Evolutionary conservation across 2,888 invertebrate species (phyloP).

Genomic region (Noctua janthina): DNA sequence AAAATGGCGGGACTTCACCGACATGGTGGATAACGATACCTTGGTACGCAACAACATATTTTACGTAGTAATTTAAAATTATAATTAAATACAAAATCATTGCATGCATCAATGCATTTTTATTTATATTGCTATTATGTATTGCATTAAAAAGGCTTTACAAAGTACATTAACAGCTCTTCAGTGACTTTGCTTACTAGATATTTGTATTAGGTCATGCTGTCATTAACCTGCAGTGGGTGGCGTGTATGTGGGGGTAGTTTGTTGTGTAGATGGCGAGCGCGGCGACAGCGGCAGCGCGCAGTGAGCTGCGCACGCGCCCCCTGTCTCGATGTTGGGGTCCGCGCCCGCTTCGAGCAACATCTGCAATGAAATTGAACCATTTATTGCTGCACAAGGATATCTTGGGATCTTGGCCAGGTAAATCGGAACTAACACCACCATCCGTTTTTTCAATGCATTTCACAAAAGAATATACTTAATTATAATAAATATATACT

Average conservation of each 20-base stretch:
- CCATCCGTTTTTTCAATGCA: neutral
- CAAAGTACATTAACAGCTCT: neutral
- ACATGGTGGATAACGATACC: neutral
- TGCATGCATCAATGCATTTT: neutral
- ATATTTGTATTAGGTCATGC: neutral
- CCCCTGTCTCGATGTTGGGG: slow-evolving; percentile 95
- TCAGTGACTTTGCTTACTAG: neutral
- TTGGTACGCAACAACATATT: neutral
- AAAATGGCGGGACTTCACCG: neutral
- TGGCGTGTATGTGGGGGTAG: slow-evolving; percentile 80
- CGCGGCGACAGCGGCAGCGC: slow-evolving; percentile 83
- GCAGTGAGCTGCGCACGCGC: slow-evolving; percentile 83
- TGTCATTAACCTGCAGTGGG: slow-evolving; percentile 83
- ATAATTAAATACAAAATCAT: neutral
- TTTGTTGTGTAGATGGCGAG: slow-evolving; percentile 74
- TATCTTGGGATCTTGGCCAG: neutral
- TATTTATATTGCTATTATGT: neutral
- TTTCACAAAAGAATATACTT: too few species aligned
- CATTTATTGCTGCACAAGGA: neutral
- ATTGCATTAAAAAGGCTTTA: neutral
- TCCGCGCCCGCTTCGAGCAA: slow-evolving; percentile 95
- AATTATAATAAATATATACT: too few species aligned
- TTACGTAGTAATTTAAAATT: neutral
- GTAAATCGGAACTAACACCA: neutral
- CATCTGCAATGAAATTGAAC: slow-evolving; percentile 81